These are phyloP conservation scores for Rostratula benghalensis DNA, from an alignment of 2,113 vertebrate species.

Conservation along the genomic window DNA sequence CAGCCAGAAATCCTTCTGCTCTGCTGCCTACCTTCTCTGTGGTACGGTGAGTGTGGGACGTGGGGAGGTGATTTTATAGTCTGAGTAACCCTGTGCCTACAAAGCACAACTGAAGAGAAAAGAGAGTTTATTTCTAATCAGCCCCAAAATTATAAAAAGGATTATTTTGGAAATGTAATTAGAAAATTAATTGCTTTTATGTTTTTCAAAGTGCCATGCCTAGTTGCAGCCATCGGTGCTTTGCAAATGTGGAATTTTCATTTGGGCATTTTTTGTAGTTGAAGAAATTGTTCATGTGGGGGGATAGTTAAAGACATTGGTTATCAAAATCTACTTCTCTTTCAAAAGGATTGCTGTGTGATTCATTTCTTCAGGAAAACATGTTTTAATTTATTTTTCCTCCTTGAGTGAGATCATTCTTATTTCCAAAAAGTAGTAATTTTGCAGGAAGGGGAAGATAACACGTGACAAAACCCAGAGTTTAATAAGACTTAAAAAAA, in stretches of 20 bases:
- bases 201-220: background rate
- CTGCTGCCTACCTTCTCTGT: background rate
- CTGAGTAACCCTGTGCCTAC: background rate
- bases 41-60: background rate
- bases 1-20: background rate
- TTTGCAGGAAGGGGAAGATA: background rate
- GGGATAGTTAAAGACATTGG: background rate
- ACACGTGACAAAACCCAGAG: background rate
- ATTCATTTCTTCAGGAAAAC: background rate
- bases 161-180: constrained; percentile 2
- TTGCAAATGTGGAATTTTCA: constrained; percentile 7
- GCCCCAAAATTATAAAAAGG: background rate
- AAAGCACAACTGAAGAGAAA: background rate
- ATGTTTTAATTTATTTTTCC: background rate
- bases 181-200: constrained; percentile 18
- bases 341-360: background rate
- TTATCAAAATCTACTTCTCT: background rate
- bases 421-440: background rate
- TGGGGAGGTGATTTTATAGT: background rate
- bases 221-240: background rate
- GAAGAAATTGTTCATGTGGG: background rate
- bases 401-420: background rate
- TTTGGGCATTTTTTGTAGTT: background rate
- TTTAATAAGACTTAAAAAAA: background rate
- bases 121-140: background rate